These are phyloP conservation scores for Rhinatrema bivittatum DNA, from an alignment of 2,797 vertebrate species.

Conservation along the genomic window DNA sequence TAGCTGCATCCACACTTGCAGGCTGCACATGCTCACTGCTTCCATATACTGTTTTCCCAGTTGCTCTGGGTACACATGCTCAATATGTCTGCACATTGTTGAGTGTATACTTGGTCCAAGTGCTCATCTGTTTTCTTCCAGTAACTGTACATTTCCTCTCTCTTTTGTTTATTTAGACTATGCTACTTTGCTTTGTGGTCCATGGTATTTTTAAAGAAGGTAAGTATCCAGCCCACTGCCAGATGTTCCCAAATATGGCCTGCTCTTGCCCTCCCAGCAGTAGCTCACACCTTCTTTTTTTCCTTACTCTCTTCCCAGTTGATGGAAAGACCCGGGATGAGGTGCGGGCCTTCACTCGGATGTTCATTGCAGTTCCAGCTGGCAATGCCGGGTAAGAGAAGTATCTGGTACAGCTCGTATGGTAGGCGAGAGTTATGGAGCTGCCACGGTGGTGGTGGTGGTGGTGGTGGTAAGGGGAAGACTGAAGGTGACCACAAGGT, in stretches of 20 bases:
- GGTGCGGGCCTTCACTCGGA: slow-evolving; percentile 77
- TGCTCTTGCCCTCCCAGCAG: too few species aligned
- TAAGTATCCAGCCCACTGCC: slow-evolving; percentile 29
- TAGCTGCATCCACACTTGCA: too few species aligned
- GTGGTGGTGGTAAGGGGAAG: background rate
- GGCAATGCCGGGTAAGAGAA: slow-evolving; percentile 66
- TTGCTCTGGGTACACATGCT: too few species aligned
- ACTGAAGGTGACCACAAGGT: background rate
- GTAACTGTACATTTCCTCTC: too few species aligned
- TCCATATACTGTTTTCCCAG: too few species aligned
- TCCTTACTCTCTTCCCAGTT: slow-evolving; percentile 46
- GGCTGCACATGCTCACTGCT: too few species aligned
- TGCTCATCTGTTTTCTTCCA: too few species aligned
- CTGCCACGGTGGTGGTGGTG: too few species aligned
- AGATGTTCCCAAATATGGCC: background rate
- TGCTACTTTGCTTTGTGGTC: slow-evolving; percentile 76
- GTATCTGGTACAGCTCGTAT: background rate
- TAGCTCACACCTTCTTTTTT: background rate
- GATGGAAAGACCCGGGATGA: slow-evolving; percentile 71
- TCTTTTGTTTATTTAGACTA: slow-evolving; percentile 54
- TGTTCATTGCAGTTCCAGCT: slow-evolving; percentile 81
- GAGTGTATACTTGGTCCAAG: too few species aligned
- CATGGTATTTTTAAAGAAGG: slow-evolving; percentile 88
- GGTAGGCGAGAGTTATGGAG: background rate
- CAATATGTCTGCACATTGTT: too few species aligned